Conservation (phyloP, 2,113 vertebrate genomes). For the Leucosticte australis region DNA sequence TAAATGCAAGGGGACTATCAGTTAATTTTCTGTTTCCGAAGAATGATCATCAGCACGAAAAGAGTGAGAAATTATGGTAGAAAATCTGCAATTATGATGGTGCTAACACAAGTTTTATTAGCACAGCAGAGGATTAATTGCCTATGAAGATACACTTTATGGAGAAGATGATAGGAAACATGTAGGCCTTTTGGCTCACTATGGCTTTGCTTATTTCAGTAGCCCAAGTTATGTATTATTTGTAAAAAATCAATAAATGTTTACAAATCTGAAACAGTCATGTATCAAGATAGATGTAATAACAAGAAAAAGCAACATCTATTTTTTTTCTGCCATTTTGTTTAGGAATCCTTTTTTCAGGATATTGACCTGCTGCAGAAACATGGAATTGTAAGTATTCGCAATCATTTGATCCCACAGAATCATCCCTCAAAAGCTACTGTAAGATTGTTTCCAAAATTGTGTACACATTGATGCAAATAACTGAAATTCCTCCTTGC, state of each 20-base stretch:
- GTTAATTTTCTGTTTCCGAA: neutral
- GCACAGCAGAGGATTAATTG: neutral
- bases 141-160: neutral
- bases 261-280: constrained; percentile 8
- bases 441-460: neutral
- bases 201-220: neutral
- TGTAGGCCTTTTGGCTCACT: neutral
- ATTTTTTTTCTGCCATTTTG: neutral
- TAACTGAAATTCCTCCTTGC: neutral
- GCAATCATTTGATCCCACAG: neutral
- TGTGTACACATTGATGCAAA: neutral
- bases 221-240: neutral
- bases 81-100: neutral
- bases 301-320: neutral
- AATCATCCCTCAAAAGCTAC: neutral
- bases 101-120: neutral
- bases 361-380: constrained; percentile 97
- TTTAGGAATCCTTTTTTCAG: constrained; percentile 95
- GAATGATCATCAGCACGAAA: neutral
- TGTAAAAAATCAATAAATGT: neutral
- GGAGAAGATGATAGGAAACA: neutral
- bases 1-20: neutral
- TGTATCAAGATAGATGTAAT: neutral
- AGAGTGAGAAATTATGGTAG: neutral
- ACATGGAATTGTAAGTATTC: constrained; percentile 92